Percentiles rank a stretch among this genome's conserved stretches.
Evolutionary conservation across 2,797 vertebrate genomes (phyloP).

Genomic region (Perodicticus potto): DNA sequence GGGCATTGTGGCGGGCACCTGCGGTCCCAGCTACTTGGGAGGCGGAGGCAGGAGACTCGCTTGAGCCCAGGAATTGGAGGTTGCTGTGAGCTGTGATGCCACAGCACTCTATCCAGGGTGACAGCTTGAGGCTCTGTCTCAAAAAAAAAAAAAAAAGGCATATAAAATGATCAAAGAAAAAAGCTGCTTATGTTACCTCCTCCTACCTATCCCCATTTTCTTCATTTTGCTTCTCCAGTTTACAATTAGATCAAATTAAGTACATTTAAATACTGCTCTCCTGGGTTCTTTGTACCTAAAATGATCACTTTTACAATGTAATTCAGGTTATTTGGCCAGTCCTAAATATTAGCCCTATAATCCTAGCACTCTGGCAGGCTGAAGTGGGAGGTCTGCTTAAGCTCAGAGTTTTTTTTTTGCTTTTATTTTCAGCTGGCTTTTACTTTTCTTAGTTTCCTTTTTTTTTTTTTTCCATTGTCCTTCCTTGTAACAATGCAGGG

Average conservation of each 20-base stretch:
- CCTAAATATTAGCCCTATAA: not conserved
- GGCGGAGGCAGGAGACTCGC: no score
- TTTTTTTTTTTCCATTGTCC: no score
- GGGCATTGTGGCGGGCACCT: not conserved
- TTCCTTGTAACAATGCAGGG: no score
- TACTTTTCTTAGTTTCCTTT: no score
- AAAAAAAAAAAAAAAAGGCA: not conserved
- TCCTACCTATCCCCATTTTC: not conserved
- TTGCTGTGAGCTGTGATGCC: no score
- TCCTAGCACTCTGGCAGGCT: not conserved
- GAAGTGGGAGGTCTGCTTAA: no score
- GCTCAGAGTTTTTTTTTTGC: no score
- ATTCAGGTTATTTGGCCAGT: not conserved
- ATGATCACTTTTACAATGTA: not conserved
- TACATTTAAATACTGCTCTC: not conserved
- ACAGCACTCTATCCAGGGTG: no score
- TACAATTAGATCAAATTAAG: not conserved
- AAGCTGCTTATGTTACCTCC: not conserved
- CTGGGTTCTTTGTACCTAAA: not conserved
- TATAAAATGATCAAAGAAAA: not conserved
- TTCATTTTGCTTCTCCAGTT: not conserved
- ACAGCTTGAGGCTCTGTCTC: no score
- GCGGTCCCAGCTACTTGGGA: no score
- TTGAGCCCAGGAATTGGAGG: no score
- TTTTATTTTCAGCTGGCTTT: no score